Conservation (phyloP, 2,113 vertebrate species). For the Odobenus rosmarus region DNA sequence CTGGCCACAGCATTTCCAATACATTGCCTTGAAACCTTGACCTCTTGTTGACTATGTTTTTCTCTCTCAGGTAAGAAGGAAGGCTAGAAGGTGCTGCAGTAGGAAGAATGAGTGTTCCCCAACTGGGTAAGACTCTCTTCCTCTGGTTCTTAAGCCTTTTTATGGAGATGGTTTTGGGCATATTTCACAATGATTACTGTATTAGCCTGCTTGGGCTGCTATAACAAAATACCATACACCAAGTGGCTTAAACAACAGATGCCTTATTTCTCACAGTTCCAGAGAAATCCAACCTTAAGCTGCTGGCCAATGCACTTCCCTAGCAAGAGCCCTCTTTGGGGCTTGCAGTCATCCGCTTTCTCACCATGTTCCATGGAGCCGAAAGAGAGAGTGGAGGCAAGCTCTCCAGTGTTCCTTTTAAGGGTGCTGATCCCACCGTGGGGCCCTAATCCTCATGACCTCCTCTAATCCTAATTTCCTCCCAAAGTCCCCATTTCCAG, state of each 20-base stretch:
- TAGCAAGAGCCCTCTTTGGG: neutral
- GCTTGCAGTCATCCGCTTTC: neutral
- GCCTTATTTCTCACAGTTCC: neutral
- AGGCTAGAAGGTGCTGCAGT: neutral
- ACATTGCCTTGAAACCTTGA: neutral
- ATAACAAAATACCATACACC: neutral
- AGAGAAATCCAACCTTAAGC: neutral
- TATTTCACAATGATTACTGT: neutral
- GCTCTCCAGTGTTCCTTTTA: neutral
- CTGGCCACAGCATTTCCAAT: neutral
- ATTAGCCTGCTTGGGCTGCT: neutral
- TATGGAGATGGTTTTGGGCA: neutral
- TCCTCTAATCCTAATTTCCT: neutral
- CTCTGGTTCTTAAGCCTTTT: neutral
- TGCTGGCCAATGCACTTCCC: neutral
- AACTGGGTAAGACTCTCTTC: neutral
- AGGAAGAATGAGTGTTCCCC: neutral
- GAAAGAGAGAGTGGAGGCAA: neutral
- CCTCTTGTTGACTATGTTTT: neutral
- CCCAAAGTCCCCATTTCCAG: neutral
- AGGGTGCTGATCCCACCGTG: neutral
- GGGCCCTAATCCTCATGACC: neutral
- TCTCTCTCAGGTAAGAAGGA: neutral
- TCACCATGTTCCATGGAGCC: neutral
- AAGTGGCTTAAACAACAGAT: neutral